Evolutionary conservation across 1,140 invertebrate species (phyloP).

Genomic region (Ganaspis sp.): DNA sequence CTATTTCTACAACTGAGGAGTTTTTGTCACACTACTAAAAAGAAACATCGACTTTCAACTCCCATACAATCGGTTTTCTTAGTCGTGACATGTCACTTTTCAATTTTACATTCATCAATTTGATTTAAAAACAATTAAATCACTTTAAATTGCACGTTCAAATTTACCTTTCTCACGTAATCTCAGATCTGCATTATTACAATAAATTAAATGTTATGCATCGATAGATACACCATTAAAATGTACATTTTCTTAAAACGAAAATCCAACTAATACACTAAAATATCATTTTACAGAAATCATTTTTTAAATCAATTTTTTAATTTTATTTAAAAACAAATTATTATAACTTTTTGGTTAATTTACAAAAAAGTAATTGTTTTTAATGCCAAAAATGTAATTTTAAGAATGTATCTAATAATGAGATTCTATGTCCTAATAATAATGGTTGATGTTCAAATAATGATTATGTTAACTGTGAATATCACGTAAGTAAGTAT

Average conservation of each 20-base stretch:
- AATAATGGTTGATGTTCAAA: constrained; percentile 59
- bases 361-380: background rate
- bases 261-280: background rate
- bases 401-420: too few species aligned
- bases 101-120: constrained; percentile 19
- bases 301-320: too few species aligned
- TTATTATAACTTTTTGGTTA: too few species aligned
- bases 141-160: constrained; percentile 19
- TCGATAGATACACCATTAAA: background rate
- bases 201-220: background rate
- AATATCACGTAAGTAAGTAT: constrained; percentile 69
- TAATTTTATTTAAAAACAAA: too few species aligned
- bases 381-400: background rate
- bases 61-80: background rate
- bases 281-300: constrained; percentile 15
- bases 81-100: background rate
- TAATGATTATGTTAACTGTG: constrained; percentile 72
- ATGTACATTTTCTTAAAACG: background rate
- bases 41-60: background rate
- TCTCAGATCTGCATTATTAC: background rate
- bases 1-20: constrained; percentile 1
- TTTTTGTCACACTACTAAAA: too few species aligned
- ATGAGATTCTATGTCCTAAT: constrained; percentile 35
- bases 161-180: constrained; percentile 6
- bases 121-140: constrained; percentile 8